Evolutionary conservation across 2,888 invertebrate genomes (phyloP).

Genomic region (Hydriomena furcata): DNA sequence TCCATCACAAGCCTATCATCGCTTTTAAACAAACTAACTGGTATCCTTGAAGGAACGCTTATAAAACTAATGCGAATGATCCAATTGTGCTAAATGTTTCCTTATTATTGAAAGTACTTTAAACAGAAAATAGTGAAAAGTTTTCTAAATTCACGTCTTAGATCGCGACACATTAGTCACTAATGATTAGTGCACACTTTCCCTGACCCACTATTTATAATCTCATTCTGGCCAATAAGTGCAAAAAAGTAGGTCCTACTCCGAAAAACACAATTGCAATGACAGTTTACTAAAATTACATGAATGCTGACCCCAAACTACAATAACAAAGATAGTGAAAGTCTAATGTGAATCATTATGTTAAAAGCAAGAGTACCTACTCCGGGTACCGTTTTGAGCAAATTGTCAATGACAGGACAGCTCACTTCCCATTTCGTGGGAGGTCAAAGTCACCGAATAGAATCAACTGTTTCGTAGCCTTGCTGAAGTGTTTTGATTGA

Average conservation of each 20-base stretch:
- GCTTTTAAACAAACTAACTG: too few species aligned
- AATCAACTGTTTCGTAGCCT: too few species aligned
- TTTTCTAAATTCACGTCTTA: too few species aligned
- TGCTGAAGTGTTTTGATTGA: too few species aligned
- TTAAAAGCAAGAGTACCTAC: slow-evolving; percentile 27
- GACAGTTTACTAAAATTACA: slow-evolving; percentile 32
- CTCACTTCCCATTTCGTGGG: slow-evolving; percentile 13
- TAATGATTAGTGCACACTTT: slow-evolving; percentile 12
- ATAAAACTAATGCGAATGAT: too few species aligned
- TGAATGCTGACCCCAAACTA: slow-evolving; percentile 33
- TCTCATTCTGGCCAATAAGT: slow-evolving; percentile 3
- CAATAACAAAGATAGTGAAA: slow-evolving; percentile 37
- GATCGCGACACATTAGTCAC: too few species aligned
- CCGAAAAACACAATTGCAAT: slow-evolving; percentile 28
- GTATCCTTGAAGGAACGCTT: too few species aligned
- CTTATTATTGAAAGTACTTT: too few species aligned
- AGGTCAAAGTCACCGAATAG: slow-evolving; percentile 16
- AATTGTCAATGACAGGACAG: slow-evolving; percentile 20
- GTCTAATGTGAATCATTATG: slow-evolving; percentile 27
- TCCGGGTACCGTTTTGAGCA: slow-evolving; percentile 21
- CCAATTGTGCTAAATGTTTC: too few species aligned
- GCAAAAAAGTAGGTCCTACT: slow-evolving; percentile 15
- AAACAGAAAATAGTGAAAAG: too few species aligned
- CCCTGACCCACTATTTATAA: slow-evolving; percentile 3
- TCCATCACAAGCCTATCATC: too few species aligned